Evolutionary conservation across 1,140 invertebrate genomes (phyloP).

Genomic region (Brachionus plicatilis): DNA sequence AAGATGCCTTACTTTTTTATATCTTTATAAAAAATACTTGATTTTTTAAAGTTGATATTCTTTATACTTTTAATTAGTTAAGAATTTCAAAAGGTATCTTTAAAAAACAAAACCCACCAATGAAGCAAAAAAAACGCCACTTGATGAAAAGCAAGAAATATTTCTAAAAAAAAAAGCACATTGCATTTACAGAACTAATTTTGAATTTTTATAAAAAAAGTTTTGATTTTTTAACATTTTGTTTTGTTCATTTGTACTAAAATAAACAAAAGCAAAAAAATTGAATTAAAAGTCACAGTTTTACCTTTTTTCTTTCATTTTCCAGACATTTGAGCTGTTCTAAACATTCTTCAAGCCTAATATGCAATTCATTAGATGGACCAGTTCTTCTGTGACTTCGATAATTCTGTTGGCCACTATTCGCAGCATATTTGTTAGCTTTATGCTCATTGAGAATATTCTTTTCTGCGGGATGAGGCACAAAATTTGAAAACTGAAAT

Average conservation of each 20-base stretch:
- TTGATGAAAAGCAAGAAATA: too few relatives aligned
- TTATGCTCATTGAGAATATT: not conserved
- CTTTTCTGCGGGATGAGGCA: not conserved
- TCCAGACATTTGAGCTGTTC: conserved; percentile 75
- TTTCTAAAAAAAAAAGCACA: too few relatives aligned
- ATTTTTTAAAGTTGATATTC: too few relatives aligned
- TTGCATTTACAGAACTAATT: too few relatives aligned
- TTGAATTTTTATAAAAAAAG: too few relatives aligned
- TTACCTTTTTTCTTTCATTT: conserved; percentile 70
- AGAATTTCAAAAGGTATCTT: too few relatives aligned
- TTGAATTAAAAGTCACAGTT: not conserved
- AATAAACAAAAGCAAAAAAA: not conserved
- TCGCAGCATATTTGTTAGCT: not conserved
- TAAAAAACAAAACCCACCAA: too few relatives aligned
- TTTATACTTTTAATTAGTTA: too few relatives aligned
- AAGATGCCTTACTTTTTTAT: too few relatives aligned
- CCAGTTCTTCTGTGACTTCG: conserved; percentile 54
- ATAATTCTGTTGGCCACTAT: not conserved
- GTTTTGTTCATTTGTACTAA: not conserved
- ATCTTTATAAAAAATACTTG: too few relatives aligned
- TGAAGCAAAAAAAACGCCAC: too few relatives aligned
- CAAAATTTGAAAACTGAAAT: not conserved
- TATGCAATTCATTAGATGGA: conserved; percentile 65
- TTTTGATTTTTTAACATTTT: too few relatives aligned
- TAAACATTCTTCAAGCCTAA: conserved; percentile 71